Evolutionary conservation across 2,797 vertebrate genomes (phyloP).

Genomic region (Schizothorax lantsangensis): DNA sequence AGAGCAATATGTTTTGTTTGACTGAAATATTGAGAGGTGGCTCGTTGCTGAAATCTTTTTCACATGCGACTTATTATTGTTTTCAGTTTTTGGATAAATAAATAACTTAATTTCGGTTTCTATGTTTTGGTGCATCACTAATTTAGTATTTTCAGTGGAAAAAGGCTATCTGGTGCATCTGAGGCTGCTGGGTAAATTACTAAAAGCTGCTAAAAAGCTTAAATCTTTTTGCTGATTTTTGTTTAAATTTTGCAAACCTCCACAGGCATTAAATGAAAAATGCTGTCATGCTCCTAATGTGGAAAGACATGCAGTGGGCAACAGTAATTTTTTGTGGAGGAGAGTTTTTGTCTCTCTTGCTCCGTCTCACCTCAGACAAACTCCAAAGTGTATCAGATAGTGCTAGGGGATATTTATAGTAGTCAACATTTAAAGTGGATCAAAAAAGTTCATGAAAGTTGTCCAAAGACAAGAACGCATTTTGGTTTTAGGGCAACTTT

Average conservation of each 20-base stretch:
- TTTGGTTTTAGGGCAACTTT: too few relatives aligned
- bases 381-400: background rate
- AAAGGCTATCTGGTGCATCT: background rate
- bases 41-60: background rate
- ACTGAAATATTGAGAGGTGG: background rate
- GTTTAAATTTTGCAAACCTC: constrained; percentile 29
- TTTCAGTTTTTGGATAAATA: background rate
- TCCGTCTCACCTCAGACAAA: background rate
- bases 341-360: background rate
- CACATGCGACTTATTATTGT: background rate
- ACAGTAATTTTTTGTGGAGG: background rate
- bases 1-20: background rate
- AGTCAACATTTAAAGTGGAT: too few relatives aligned
- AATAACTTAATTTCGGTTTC: background rate
- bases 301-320: constrained; percentile 24
- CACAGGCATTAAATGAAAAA: constrained; percentile 32
- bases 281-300: constrained; percentile 20
- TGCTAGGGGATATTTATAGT: background rate
- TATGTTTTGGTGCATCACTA: background rate
- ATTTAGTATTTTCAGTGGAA: background rate
- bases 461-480: too few relatives aligned
- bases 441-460: too few relatives aligned
- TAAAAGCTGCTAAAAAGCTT: constrained; percentile 27
- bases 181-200: background rate
- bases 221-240: constrained; percentile 27